Evolutionary conservation across 2,797 vertebrate genomes (phyloP).

Genomic region (Bradypodion pumilum): DNA sequence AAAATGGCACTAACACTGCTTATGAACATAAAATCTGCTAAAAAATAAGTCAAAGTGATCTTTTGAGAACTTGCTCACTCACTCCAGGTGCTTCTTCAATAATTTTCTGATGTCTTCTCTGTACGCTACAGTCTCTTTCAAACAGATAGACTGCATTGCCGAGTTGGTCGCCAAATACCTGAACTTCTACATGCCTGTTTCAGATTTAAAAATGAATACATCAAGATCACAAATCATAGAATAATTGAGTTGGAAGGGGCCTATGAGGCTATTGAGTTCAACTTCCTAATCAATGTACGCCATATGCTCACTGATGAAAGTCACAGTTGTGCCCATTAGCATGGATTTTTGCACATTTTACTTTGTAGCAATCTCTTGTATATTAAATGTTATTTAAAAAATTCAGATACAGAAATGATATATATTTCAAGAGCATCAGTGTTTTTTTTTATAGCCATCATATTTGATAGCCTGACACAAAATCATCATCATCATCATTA

Average conservation of each 20-base stretch:
- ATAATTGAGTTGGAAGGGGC: too few species aligned
- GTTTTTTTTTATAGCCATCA: background rate
- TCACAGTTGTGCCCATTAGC: background rate
- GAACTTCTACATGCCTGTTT: constrained; percentile 91
- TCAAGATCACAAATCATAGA: background rate
- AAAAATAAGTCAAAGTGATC: background rate
- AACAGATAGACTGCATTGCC: constrained; percentile 94
- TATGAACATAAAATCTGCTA: background rate
- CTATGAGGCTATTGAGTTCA: too few species aligned
- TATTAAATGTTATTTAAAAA: background rate
- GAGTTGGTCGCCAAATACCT: constrained; percentile 95
- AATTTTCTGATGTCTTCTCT: constrained; percentile 97
- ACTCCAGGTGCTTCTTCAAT: constrained; percentile 98
- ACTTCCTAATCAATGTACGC: too few species aligned
- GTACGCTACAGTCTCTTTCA: constrained; percentile 97
- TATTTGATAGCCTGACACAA: too few species aligned
- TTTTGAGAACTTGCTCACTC: constrained; percentile 56
- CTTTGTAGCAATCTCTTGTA: too few species aligned
- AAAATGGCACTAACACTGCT: background rate
- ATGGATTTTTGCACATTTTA: background rate
- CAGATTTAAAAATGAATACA: constrained; percentile 15
- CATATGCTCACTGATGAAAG: too few species aligned
- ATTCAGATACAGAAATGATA: background rate
- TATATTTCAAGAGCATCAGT: background rate
- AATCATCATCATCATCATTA: too few species aligned